phyloP scores from a whole-genome alignment of 1,140 invertebrate species.

The Muscidifurax raptorellus region DNA sequence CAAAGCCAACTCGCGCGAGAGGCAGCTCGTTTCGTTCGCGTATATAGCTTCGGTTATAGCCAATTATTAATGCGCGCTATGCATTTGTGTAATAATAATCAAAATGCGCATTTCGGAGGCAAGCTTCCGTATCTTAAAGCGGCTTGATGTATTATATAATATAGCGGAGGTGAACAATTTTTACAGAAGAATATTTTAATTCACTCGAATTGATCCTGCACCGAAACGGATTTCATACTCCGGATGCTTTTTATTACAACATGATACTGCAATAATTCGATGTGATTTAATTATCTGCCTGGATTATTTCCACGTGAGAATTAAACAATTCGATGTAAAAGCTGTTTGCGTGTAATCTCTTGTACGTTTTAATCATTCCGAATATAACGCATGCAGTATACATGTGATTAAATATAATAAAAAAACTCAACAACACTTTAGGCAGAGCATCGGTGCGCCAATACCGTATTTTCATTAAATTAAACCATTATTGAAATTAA shows the following conservation, averaged over 20 bases:
- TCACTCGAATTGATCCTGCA: neutral
- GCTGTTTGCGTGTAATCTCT: neutral
- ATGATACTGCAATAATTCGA: neutral
- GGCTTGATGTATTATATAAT: neutral
- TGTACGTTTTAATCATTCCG: neutral
- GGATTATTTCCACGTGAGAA: neutral
- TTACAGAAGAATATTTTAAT: neutral
- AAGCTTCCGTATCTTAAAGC: neutral
- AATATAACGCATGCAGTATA: neutral
- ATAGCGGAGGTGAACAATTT: neutral
- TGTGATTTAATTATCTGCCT: neutral
- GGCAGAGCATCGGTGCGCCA: neutral
- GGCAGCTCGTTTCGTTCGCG: neutral
- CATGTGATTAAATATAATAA: neutral
- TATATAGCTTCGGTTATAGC: constrained; percentile 7
- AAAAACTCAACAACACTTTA: neutral
- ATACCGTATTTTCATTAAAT: neutral
- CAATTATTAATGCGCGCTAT: constrained; percentile 34
- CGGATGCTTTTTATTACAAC: too few species aligned
- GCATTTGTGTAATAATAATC: constrained; percentile 26
- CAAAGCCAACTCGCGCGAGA: neutral
- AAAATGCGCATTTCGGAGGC: neutral
- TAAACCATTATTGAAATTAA: constrained; percentile 9
- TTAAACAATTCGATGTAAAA: neutral
- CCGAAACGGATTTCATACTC: neutral